Conservation (phyloP, 2,113 vertebrate genomes). For the Acanthisitta chloris region DNA sequence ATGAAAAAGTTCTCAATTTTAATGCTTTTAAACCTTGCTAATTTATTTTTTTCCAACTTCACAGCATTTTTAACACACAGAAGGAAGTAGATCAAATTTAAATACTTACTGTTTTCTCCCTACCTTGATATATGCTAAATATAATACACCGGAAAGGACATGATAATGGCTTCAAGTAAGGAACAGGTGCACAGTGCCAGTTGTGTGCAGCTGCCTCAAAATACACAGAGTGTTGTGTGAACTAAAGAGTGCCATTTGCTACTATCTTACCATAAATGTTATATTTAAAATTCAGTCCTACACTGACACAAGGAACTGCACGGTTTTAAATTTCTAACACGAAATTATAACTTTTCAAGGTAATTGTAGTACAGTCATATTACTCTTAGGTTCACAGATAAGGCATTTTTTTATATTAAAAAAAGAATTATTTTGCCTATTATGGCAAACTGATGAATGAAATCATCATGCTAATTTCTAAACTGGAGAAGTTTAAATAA, state of each 20-base stretch:
- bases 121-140: neutral
- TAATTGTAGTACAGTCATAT: neutral
- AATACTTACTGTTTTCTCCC: neutral
- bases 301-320: neutral
- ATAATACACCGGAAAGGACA: neutral
- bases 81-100: neutral
- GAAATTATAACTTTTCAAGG: neutral
- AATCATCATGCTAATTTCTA: neutral
- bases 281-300: neutral
- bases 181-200: neutral
- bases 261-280: neutral
- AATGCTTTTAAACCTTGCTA: neutral
- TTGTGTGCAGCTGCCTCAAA: neutral
- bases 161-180: neutral
- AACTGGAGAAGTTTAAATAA: neutral
- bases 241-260: neutral
- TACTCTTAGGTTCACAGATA: neutral
- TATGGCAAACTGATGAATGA: constrained; percentile 10
- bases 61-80: neutral
- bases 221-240: neutral
- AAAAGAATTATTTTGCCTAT: neutral
- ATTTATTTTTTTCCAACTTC: neutral
- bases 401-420: neutral
- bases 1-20: neutral
- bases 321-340: neutral